Conservation (phyloP, 2,888 invertebrate genomes). For the Nomada goodeniana region DNA sequence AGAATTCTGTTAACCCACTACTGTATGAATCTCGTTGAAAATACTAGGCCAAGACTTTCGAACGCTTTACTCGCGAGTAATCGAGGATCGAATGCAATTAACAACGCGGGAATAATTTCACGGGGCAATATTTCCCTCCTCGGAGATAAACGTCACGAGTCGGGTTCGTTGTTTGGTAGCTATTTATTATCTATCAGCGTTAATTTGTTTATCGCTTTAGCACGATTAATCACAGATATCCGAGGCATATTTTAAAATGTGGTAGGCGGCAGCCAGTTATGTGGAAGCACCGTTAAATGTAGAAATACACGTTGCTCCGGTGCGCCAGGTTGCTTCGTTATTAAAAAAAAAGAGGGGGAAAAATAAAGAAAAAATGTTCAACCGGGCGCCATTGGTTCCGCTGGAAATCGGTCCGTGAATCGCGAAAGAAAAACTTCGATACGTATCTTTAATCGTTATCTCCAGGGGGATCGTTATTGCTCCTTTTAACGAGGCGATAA, state of each 20-base stretch:
- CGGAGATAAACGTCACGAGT: constrained; percentile 16
- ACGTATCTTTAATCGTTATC: constrained; percentile 24
- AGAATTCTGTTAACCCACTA: background rate
- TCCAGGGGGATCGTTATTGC: constrained; percentile 15
- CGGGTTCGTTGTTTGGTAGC: constrained; percentile 39
- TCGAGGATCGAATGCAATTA: constrained; percentile 15
- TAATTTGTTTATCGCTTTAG: constrained; percentile 44
- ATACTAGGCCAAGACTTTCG: background rate
- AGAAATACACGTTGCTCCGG: constrained; percentile 25
- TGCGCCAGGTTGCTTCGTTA: background rate
- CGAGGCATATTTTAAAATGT: constrained; percentile 50
- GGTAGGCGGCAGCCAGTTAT: constrained; percentile 38
- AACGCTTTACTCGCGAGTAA: background rate
- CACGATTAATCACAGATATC: constrained; percentile 42
- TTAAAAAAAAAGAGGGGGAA: constrained; percentile 21
- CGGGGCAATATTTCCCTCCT: background rate
- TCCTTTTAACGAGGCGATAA: constrained; percentile 20
- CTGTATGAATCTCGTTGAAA: background rate
- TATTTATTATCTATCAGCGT: constrained; percentile 30
- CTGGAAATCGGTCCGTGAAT: constrained; percentile 17
- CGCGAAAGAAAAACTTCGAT: background rate
- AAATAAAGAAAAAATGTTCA: background rate
- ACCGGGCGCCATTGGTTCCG: constrained; percentile 31
- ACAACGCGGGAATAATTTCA: background rate
- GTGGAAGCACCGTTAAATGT: constrained; percentile 46